Evolutionary conservation across 2,888 invertebrate genomes (phyloP).

Genomic region (Ennomos fuscantarius): DNA sequence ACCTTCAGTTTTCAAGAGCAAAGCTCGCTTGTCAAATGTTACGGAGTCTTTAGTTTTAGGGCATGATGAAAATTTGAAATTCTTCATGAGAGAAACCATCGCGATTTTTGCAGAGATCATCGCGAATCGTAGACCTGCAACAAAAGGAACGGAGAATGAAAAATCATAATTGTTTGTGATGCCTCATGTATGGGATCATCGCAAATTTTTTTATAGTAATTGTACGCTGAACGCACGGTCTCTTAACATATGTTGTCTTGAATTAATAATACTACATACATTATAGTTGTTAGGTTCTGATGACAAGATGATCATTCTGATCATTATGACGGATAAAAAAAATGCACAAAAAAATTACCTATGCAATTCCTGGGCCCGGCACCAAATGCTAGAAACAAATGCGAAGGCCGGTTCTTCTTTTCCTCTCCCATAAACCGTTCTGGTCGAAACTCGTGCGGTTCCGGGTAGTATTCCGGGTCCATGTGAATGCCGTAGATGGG

Average conservation of each 20-base stretch:
- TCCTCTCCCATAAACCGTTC: constrained; percentile 84
- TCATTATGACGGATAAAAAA: too few species aligned
- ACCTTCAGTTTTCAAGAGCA: constrained; percentile 67
- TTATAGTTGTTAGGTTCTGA: too few species aligned
- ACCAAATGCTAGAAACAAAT: constrained; percentile 83
- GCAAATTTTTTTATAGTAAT: too few species aligned
- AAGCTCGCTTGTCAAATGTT: constrained; percentile 59
- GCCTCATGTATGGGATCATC: too few species aligned
- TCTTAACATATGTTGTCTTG: too few species aligned
- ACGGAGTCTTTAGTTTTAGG: constrained; percentile 72
- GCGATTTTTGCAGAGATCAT: constrained; percentile 79
- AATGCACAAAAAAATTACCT: constrained; percentile 58
- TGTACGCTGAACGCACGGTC: too few species aligned
- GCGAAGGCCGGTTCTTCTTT: constrained; percentile 75
- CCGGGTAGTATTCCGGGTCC: constrained; percentile 82
- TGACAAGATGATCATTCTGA: too few species aligned
- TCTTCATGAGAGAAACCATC: constrained; percentile 72
- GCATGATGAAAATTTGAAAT: constrained; percentile 69
- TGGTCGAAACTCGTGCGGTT: constrained; percentile 81
- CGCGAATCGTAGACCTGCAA: constrained; percentile 81
- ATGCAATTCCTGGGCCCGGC: constrained; percentile 82
- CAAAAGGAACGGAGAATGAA: not conserved
- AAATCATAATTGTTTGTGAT: too few species aligned
- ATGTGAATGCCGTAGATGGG: constrained; percentile 81
- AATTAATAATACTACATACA: too few species aligned